Base-by-base conservation (phyloP, 2,888 invertebrate genomes). In the Protodeltote pygarga region DNA sequence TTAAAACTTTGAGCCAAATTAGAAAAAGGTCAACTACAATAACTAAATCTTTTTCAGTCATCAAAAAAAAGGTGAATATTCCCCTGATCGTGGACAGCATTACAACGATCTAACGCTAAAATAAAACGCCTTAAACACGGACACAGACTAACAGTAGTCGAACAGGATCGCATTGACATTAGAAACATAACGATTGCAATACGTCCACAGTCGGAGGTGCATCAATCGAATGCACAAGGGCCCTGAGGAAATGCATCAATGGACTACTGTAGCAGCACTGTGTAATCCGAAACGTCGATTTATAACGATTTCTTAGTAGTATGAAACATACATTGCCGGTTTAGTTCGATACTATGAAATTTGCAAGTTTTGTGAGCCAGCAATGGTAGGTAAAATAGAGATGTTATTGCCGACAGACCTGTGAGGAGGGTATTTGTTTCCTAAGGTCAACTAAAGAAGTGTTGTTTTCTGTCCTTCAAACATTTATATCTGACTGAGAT, bases 141-240 rank as follows among this genome's bases (percentile, higher is more conserved):
- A 81, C 81, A 82, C 70, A 79, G 81, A 84, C 79, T 75, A 80
- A 85, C 84, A 77, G 81, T 72, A 76, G 79, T 65, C 77, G 73
- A 77, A 75, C 73, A 75, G 77, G 75, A 86, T 84, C 79, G 81
- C 80, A 85, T 81, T 86, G 87, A 87, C 89, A 87, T 89, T 89
- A 86, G 86, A 78, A 80, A 77, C 83, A 85, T 89, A 91, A 90
- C 89, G 91, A 89, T 77, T 78, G 87, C 87, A 83, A 91, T 90
- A 87, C 86, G 85, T 91, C 79, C 74, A 65, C 78, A 70, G 79
- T 82, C 80, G 79, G 73, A 68, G 71, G 68, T 59, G 70, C 89
- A 91, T 91, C 89, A 89, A 91, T 91, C 89, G 75, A 71, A 68
- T 70, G 70, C 85, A 79, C 89, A 73, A 61, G 63, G 89, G 87